Evolutionary conservation across 1,140 invertebrate species (phyloP).

Genomic region (Cydia strobilella): DNA sequence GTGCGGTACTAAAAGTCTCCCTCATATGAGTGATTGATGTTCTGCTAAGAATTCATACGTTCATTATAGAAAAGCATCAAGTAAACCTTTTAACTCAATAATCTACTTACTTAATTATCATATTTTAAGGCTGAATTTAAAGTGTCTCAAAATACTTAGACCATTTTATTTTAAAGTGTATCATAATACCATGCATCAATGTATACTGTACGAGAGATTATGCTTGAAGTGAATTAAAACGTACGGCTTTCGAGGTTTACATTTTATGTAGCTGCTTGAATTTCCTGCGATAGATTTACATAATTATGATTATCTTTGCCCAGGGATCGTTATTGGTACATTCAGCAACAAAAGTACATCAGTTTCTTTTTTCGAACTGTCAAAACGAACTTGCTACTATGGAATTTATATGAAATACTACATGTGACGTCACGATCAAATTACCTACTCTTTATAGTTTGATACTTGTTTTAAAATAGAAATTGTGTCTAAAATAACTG

Average conservation of each 20-base stretch:
- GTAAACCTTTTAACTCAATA: neutral
- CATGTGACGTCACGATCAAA: too few species aligned
- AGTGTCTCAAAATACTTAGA: neutral
- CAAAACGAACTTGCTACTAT: too few species aligned
- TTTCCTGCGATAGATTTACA: constrained; percentile 2
- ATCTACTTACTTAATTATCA: neutral
- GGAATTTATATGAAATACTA: too few species aligned
- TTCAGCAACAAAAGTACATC: neutral
- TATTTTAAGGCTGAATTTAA: neutral
- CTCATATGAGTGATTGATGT: constrained; percentile 27
- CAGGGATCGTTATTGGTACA: neutral
- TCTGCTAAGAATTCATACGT: constrained; percentile 18
- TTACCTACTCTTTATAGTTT: too few species aligned
- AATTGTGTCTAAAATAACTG: too few species aligned
- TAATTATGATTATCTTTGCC: neutral
- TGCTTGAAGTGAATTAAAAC: constrained; percentile 13
- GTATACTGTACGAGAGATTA: constrained; percentile 1
- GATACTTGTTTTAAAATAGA: too few species aligned
- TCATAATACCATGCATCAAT: neutral
- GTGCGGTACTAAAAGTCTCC: constrained; percentile 6
- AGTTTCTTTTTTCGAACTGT: too few species aligned
- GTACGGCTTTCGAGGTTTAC: neutral
- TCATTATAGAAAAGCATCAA: neutral
- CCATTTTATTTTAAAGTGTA: neutral
- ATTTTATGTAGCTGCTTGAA: neutral